phyloP scores from a whole-genome alignment of 2,113 vertebrate species.

The Aleadryas rufinucha region DNA sequence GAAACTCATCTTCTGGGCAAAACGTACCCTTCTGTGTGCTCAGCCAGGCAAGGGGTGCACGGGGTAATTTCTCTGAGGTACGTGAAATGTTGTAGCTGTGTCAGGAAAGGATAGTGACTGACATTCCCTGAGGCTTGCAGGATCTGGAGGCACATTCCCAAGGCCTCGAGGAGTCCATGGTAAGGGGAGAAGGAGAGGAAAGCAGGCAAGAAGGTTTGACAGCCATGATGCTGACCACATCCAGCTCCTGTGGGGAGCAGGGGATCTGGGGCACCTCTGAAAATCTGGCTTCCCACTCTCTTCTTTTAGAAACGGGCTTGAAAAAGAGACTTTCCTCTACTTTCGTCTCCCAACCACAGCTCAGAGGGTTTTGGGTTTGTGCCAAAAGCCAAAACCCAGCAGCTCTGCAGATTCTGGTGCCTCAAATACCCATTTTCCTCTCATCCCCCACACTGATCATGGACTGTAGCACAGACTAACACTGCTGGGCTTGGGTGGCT shows the following conservation, averaged over 20 bases:
- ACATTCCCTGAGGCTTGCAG: not conserved
- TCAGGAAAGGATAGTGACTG: not conserved
- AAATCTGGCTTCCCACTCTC: not conserved
- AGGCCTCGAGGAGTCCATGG: not conserved
- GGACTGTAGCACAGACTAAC: accelerated
- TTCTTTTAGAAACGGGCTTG: not conserved
- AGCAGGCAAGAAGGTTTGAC: not conserved
- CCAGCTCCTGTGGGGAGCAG: not conserved
- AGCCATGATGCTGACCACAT: not conserved
- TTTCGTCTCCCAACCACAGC: not conserved
- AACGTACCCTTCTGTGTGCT: not conserved
- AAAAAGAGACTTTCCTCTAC: not conserved
- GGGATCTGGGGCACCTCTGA: not conserved
- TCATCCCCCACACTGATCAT: accelerated
- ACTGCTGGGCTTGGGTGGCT: not conserved
- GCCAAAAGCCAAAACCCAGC: not conserved
- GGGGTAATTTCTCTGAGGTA: not conserved
- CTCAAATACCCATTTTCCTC: not conserved
- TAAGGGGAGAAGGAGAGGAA: not conserved
- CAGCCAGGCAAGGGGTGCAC: not conserved
- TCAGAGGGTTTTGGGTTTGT: not conserved
- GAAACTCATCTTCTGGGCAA: not conserved
- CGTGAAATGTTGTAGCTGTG: not conserved
- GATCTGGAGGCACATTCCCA: not conserved
- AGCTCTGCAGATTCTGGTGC: not conserved